These are phyloP conservation scores for Pseudotriccus pelzelni DNA, from an alignment of 2,797 vertebrate species.

Conservation along the genomic window DNA sequence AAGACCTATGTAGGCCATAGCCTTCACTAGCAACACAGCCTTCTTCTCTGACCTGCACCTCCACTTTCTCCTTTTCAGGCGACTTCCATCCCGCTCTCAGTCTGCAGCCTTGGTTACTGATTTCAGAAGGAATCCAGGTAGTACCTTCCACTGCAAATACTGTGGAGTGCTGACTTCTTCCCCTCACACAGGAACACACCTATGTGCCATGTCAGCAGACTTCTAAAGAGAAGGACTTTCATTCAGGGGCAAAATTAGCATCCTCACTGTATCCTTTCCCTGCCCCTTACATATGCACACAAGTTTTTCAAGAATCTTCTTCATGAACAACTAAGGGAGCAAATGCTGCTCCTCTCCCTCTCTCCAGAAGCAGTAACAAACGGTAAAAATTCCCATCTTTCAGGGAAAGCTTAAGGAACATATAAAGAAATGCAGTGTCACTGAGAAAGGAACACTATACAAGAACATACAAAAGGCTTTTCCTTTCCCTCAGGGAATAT, in stretches of 20 bases:
- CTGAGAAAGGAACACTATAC: background rate
- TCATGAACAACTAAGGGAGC: background rate
- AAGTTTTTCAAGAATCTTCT: background rate
- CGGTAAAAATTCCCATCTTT: background rate
- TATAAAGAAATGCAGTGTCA: background rate
- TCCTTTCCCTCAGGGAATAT: background rate
- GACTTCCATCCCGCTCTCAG: background rate
- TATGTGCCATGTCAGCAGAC: background rate
- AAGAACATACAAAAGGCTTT: background rate
- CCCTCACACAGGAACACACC: background rate
- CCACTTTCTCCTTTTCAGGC: background rate
- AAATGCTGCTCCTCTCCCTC: background rate
- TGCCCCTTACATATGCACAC: background rate
- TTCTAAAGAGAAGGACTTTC: background rate
- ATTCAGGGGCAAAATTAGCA: background rate
- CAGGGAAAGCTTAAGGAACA: background rate
- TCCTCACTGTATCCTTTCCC: background rate
- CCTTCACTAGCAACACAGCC: background rate
- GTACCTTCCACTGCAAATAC: background rate
- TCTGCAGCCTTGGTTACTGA: background rate
- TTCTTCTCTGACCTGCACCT: background rate
- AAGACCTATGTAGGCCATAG: background rate
- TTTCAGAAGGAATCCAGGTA: background rate
- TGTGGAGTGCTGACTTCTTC: background rate
- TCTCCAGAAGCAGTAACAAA: background rate